These are phyloP conservation scores for Anolis apletophallus DNA, from an alignment of 2,797 vertebrate genomes.

Conservation along the genomic window DNA sequence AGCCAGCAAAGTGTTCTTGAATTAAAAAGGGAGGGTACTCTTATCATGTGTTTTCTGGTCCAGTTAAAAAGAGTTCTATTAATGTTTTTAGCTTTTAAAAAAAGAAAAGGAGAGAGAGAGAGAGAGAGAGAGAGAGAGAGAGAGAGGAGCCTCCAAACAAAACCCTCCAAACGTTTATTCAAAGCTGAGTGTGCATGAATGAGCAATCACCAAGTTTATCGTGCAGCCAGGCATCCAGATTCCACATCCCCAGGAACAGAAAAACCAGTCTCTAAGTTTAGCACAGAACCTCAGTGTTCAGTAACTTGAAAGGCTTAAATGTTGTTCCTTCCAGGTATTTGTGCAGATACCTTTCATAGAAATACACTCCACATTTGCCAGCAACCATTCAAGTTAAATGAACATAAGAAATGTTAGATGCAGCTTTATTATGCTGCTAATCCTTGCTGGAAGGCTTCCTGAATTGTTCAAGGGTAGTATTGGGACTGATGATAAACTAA, in stretches of 20 bases:
- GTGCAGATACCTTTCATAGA: conserved; percentile 70
- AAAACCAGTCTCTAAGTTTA: conserved; percentile 57
- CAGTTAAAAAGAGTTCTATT: conserved; percentile 36
- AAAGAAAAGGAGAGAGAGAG: too few relatives aligned
- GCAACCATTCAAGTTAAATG: conserved; percentile 72
- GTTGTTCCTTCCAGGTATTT: conserved; percentile 72
- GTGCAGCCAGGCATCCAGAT: conserved; percentile 53
- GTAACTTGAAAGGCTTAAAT: conserved; percentile 69
- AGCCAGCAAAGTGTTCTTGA: not conserved
- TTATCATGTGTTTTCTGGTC: conserved; percentile 46
- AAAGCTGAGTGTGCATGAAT: conserved; percentile 62
- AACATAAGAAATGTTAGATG: conserved; percentile 76
- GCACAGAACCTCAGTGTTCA: conserved; percentile 57
- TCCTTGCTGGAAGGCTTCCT: conserved; percentile 79
- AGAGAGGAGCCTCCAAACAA: not conserved
- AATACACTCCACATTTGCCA: conserved; percentile 62
- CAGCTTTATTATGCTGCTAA: conserved; percentile 79
- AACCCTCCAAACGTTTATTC: conserved; percentile 58
- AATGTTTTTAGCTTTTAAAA: conserved; percentile 1
- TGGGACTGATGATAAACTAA: conserved; percentile 75
- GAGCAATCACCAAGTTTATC: conserved; percentile 61
- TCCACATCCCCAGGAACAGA: conserved; percentile 47
- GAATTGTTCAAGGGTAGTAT: conserved; percentile 69
- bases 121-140: too few relatives aligned
- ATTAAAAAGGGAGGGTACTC: conserved; percentile 34